phyloP scores from a whole-genome alignment of 2,113 vertebrate genomes.

The Chloroceryle aenea region DNA sequence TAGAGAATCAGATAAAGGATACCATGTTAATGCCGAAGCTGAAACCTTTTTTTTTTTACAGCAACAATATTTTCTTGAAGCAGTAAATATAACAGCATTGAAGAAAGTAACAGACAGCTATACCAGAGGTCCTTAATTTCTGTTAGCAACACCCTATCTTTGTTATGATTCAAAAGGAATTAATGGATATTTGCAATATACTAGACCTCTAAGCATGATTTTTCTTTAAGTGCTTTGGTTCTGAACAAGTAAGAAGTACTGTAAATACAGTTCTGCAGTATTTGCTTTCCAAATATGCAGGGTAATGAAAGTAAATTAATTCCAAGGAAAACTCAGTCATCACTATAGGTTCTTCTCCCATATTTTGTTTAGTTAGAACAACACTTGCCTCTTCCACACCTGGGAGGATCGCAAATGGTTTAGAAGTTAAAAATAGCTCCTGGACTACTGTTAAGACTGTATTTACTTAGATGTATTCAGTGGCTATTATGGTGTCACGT shows the following conservation, averaged over 20 bases:
- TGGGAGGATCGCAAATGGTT: not conserved
- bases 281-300: not conserved
- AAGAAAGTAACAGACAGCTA: not conserved
- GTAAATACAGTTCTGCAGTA: not conserved
- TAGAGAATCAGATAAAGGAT: not conserved
- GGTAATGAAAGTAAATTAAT: not conserved
- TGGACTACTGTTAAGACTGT: not conserved
- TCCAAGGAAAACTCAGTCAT: not conserved
- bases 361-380: not conserved
- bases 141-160: not conserved
- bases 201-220: not conserved
- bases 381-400: not conserved
- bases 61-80: not conserved
- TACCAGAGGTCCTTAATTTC: not conserved
- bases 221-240: not conserved
- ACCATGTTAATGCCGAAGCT: not conserved
- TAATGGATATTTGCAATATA: not conserved
- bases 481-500: not conserved
- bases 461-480: not conserved
- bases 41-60: not conserved
- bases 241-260: not conserved
- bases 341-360: not conserved
- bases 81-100: not conserved
- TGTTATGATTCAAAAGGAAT: not conserved
- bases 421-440: not conserved